phyloP scores from a whole-genome alignment of 2,113 vertebrate genomes.

The Mustela nigripes region DNA sequence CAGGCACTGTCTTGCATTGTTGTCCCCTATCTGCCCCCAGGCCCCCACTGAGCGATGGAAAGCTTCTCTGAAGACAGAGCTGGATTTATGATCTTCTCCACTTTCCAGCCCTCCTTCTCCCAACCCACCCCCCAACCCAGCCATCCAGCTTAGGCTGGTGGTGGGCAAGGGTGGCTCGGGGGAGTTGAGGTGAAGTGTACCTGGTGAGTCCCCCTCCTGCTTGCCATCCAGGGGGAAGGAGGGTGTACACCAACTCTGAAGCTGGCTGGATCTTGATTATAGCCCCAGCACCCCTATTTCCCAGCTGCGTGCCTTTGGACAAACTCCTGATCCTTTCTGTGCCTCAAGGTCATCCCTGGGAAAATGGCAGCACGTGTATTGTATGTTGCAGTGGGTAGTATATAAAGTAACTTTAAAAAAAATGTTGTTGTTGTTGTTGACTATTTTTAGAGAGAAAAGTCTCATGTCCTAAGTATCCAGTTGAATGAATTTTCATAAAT shows the following conservation, averaged over 20 bases:
- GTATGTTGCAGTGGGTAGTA: not conserved
- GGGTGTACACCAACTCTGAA: not conserved
- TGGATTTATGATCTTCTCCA: not conserved
- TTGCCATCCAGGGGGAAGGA: not conserved
- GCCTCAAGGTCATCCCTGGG: not conserved
- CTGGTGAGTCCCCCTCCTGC: not conserved
- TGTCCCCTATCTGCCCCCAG: not conserved
- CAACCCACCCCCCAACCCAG: rapidly evolving
- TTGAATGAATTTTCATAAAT: conserved; percentile 32
- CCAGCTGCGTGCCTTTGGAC: not conserved
- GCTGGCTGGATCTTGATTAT: not conserved
- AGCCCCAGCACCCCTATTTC: not conserved
- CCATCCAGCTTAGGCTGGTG: not conserved
- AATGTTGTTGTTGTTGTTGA: not conserved
- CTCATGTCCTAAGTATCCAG: not conserved
- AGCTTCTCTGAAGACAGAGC: not conserved
- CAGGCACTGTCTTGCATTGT: rapidly evolving
- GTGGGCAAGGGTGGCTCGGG: not conserved
- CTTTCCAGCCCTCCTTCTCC: rapidly evolving
- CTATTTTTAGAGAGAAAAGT: not conserved
- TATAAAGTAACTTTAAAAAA: not conserved
- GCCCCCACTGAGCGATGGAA: not conserved
- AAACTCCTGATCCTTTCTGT: not conserved
- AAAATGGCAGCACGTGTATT: not conserved
- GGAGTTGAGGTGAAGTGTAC: not conserved